A percentile compares a stretch with the other conserved stretches of the same genome.
phyloP scores from a whole-genome alignment of 2,888 invertebrate genomes.

The Euclidia mi region DNA sequence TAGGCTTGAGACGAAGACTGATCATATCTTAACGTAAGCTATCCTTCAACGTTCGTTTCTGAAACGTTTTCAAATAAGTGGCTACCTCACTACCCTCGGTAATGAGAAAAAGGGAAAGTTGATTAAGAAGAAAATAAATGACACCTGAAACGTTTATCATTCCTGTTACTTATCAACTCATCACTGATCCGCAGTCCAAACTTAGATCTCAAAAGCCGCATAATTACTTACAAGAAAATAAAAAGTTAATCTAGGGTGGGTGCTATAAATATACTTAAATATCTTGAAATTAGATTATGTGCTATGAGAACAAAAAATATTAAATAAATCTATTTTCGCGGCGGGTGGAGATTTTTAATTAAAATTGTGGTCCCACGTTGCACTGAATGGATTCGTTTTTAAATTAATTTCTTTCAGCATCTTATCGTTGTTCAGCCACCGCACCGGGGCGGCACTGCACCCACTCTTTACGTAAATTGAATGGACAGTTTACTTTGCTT shows the following conservation, averaged over 20 bases:
- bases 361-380: conserved; percentile 61
- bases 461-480: conserved; percentile 41
- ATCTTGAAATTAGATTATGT: conserved; percentile 36
- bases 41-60: not conserved
- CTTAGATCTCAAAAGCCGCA: too few relatives aligned
- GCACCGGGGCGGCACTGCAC: too few relatives aligned
- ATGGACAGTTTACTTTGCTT: conserved; percentile 28
- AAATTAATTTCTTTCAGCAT: conserved; percentile 54
- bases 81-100: too few relatives aligned
- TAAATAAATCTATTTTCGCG: conserved; percentile 52
- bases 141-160: too few relatives aligned
- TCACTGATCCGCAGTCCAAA: too few relatives aligned
- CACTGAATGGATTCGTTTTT: conserved; percentile 62
- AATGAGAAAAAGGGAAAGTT: too few relatives aligned
- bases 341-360: conserved; percentile 65
- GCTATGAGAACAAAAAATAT: conserved; percentile 34
- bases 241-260: not conserved
- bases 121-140: too few relatives aligned
- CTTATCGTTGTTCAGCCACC: conserved; percentile 48
- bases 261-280: conserved; percentile 30
- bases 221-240: conserved; percentile 5
- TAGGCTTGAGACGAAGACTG: not conserved
- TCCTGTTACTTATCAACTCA: too few relatives aligned
- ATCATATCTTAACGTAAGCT: not conserved
- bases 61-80: not conserved